Evolutionary conservation across 2,797 vertebrate genomes (phyloP), one percentile per base, ranked within the genome.

Genomic region (Distichodus sexfasciatus): DNA sequence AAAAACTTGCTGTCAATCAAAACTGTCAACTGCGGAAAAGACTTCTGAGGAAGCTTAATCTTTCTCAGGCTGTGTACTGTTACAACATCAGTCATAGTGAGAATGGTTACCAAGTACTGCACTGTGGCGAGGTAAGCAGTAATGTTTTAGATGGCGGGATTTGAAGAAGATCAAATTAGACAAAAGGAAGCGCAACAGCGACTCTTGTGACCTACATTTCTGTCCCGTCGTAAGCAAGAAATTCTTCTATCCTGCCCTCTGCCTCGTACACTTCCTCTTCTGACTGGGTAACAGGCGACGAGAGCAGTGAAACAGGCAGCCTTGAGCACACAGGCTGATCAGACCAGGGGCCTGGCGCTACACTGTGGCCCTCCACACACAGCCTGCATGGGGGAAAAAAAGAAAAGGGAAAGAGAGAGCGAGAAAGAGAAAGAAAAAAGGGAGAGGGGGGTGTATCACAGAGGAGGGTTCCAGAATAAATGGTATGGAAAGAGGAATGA

Each of bases 241-340:
- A 94, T 53, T 94, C 93, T 80, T 94, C 92, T 24, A 93, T 88
- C 74, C 84, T 88, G 68, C 93, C 93, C 81, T 94, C 93, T 44
- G 76, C 38, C 31, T 88, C 88, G 1, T 90, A 93, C 57, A 94
- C 85, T 84, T 94, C 93, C 80, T 94, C 93, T 76, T 90, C 86
- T 63, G 91, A 69, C 64, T 91, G 65, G 40, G 87, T 86, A 1
- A 83, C 79, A 71, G 60, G 77, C 0, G 21, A 2, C 0, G 47
- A 75, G 17, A 64, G 71, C 8, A 80, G 67, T 0, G 78, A 77
- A 8, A 54, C 43, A 29, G 69, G 28, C 11, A 51, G 33, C 41
- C 51, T 23, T 10, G 66, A 46, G 53, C 66, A 57, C 4, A 70
- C 40, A 48, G 65, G 77, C 65, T 69, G 81, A 24, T 77, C 33